Percentiles rank a stretch among this genome's conserved stretches.
These are phyloP conservation scores for Priocnemis perturbator DNA, from an alignment of 2,888 invertebrate genomes.

Conservation along the genomic window DNA sequence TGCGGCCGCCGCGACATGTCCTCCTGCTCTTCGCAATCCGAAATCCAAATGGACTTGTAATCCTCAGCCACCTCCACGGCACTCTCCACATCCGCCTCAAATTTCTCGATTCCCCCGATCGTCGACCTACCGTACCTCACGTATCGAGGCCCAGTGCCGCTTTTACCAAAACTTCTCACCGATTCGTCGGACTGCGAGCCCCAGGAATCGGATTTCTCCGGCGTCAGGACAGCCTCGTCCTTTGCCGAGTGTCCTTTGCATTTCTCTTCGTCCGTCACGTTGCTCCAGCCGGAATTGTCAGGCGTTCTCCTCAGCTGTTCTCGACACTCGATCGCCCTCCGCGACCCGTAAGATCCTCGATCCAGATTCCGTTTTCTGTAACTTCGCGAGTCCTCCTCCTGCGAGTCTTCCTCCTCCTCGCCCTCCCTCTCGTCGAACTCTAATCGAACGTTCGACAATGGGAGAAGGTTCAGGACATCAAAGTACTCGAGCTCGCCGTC, in stretches of 20 bases:
- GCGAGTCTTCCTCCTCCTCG: conserved; percentile 41
- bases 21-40: conserved; percentile 62
- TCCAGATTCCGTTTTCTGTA: background rate
- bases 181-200: conserved; percentile 3
- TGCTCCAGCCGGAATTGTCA: conserved; percentile 31
- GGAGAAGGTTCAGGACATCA: conserved; percentile 70
- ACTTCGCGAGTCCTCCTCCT: conserved; percentile 26
- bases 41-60: conserved; percentile 67
- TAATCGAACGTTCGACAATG: conserved; percentile 70
- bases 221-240: conserved; percentile 25
- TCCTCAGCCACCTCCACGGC: conserved; percentile 64
- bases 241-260: conserved; percentile 44
- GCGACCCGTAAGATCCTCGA: background rate
- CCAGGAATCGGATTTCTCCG: conserved; percentile 1
- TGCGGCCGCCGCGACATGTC: conserved; percentile 74
- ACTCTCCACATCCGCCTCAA: conserved; percentile 11
- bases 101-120: background rate
- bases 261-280: conserved; percentile 62
- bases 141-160: background rate
- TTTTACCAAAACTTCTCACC: background rate
- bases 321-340: conserved; percentile 30
- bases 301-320: conserved; percentile 14
- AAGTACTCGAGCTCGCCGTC: conserved; percentile 72
- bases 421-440: conserved; percentile 61
- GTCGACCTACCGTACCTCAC: background rate